Base-by-base conservation (phyloP, 92 coral and sea anemone genomes). In the Ricordea florida region DNA sequence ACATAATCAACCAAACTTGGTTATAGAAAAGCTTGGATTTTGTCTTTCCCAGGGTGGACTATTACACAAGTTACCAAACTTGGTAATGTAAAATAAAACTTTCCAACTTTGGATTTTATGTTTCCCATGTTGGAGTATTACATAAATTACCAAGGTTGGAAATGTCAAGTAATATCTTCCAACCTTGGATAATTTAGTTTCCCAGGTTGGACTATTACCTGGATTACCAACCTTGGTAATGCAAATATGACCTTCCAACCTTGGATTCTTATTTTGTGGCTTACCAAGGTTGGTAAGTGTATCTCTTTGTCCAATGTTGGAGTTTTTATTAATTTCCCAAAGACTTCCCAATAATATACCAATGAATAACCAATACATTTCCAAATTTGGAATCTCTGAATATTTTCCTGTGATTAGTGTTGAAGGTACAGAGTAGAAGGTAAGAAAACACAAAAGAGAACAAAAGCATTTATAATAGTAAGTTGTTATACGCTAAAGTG, bases 281-380 rank as follows among this genome's bases (percentile, higher is more conserved):
- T 64, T 76, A 3, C 66, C 74, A 76, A 50, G 16, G 41, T 76
- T 63, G 74, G 83, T 29, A 63, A 23, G 32, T 62, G 66, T 62
- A 76, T 63, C 82, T 76, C 79, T 72, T 57, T 56, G 26, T 76
- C 82, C 72, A 75, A 48, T 15, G 44, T 50, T 49, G 73, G 73
- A 25, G 30, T 63, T 52, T 62, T 62, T 18, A 10, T 41, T 30
- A 55, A 55, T 76, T 61, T 57, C 31, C 73, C 74, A 76, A 26
- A 29, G 64, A 13, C 50, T 76, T 57, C 10, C 65, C 82, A 76
- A 62, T 76, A 35, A 26, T 24, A 34, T 58, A 46, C 81, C 71
- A 59, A 61, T 74, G 43, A 61, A 42, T 47, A 32, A 13, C 82
- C 82, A 76, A 48, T 50, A 31, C 48, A 45, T 62, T 21, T 43